A percentile compares a stretch with the other conserved stretches of the same genome.
Evolutionary conservation across 2,888 invertebrate genomes (phyloP).

Genomic region (Tipula unca): DNA sequence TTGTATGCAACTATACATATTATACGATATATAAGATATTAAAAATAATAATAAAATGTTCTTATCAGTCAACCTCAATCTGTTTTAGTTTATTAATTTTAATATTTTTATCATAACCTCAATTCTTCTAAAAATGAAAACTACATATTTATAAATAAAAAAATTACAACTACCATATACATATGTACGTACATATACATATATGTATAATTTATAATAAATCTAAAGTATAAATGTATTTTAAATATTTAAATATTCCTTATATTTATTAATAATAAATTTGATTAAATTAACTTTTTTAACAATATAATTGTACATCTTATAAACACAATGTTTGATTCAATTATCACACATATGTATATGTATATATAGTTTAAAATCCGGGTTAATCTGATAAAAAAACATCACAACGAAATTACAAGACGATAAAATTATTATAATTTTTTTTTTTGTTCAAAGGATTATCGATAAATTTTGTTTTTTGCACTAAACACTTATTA

Average conservation of each 20-base stretch:
- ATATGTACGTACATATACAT: not conserved
- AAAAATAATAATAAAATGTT: not conserved
- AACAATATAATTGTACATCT: not conserved
- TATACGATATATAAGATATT: not conserved
- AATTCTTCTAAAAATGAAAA: not conserved
- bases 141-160: not conserved
- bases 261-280: not conserved
- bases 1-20: not conserved
- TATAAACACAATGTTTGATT: not conserved
- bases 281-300: not conserved
- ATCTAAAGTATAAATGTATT: not conserved
- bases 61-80: not conserved
- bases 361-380: not conserved
- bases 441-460: not conserved
- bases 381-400: not conserved
- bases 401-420: not conserved
- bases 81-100: not conserved
- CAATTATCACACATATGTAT: not conserved
- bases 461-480: not conserved
- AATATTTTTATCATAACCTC: constrained; percentile 10
- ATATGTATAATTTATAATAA: not conserved
- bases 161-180: not conserved
- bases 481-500: not conserved
- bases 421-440: not conserved
- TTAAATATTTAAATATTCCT: not conserved